Evolutionary conservation across 2,797 vertebrate genomes (phyloP).

Genomic region (Psittacula echo): DNA sequence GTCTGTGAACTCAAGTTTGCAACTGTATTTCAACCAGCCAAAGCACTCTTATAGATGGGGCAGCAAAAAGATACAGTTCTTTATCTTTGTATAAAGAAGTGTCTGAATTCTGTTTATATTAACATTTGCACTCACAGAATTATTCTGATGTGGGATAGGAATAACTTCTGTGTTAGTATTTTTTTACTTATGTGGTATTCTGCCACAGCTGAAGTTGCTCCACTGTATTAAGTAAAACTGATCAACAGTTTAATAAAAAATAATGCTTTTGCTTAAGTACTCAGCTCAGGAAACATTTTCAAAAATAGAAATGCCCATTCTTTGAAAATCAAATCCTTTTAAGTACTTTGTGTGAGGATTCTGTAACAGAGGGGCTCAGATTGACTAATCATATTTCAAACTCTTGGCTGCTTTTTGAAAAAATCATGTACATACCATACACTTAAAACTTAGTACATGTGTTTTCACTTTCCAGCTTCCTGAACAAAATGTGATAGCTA

Average conservation of each 20-base stretch:
- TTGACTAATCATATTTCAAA: slow-evolving; percentile 19
- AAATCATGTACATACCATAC: background rate
- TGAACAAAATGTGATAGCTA: slow-evolving; percentile 27
- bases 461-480: slow-evolving; percentile 48
- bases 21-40: background rate
- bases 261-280: background rate
- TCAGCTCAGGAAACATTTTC: background rate
- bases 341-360: background rate
- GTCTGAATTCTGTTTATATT: background rate
- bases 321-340: slow-evolving; percentile 16
- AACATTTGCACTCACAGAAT: background rate
- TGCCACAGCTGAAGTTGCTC: background rate
- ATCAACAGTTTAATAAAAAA: background rate
- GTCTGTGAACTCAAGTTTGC: background rate
- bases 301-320: background rate
- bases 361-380: background rate
- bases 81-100: background rate
- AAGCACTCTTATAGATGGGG: background rate
- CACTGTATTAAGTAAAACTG: background rate
- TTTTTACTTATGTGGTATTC: background rate
- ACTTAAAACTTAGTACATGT: slow-evolving; percentile 21
- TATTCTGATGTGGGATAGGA: background rate
- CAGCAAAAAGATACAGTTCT: background rate
- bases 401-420: slow-evolving; percentile 2
- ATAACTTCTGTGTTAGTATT: background rate